These are phyloP conservation scores for Cyclina sinensis DNA, from an alignment of 1,140 invertebrate species.

Conservation along the genomic window DNA sequence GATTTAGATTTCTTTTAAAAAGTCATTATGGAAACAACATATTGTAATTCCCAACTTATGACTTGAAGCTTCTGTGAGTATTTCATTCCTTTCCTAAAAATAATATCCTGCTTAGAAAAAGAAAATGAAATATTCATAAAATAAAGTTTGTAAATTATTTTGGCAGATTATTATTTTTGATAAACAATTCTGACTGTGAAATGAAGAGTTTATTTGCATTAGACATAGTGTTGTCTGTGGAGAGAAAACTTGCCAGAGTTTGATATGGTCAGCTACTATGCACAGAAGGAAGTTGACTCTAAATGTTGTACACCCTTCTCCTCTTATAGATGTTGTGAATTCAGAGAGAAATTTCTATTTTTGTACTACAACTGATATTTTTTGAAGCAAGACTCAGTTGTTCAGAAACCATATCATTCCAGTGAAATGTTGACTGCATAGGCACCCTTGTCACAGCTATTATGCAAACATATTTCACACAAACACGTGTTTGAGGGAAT, in stretches of 20 bases:
- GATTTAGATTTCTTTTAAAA: no score
- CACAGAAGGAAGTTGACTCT: constrained; percentile 17
- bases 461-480: neutral
- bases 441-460: neutral
- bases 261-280: constrained; percentile 3
- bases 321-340: constrained; percentile 58
- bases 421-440: constrained; percentile 4
- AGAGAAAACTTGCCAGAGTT: constrained; percentile 1
- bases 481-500: constrained; percentile 11
- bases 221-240: no score
- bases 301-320: constrained; percentile 52
- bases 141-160: no score
- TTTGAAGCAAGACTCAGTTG: constrained; percentile 54
- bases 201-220: no score
- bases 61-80: no score
- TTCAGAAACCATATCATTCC: constrained; percentile 58
- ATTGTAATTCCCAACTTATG: no score
- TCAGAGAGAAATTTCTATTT: constrained; percentile 56
- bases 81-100: no score
- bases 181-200: no score
- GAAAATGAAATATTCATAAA: no score
- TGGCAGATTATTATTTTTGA: no score
- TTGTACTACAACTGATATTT: constrained; percentile 61
- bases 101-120: no score
- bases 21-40: no score